phyloP scores from a whole-genome alignment of 2,113 vertebrate genomes.

The Nyctereutes procyonoides region DNA sequence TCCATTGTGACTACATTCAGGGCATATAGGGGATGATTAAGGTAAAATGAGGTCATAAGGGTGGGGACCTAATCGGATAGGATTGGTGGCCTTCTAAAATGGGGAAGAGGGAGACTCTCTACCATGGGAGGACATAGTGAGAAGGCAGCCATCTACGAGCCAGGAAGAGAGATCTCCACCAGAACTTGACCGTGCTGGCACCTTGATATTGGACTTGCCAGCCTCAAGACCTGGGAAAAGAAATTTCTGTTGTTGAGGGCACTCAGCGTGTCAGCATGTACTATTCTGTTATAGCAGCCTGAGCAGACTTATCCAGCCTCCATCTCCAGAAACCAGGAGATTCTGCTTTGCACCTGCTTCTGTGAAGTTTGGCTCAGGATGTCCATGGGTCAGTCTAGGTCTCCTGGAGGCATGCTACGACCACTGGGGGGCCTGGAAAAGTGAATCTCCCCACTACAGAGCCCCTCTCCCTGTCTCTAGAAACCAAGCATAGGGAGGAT shows the following conservation, averaged over 20 bases:
- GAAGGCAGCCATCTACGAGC: not conserved
- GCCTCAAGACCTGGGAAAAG: not conserved
- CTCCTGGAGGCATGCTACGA: accelerated
- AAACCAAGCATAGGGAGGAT: not conserved
- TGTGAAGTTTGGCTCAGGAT: too few relatives aligned
- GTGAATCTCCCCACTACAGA: not conserved
- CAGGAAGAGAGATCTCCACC: not conserved
- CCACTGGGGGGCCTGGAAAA: not conserved
- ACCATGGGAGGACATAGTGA: not conserved
- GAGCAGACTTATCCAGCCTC: not conserved
- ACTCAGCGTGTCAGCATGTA: accelerated
- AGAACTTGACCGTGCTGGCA: accelerated
- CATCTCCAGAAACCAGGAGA: not conserved
- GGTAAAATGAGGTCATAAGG: not conserved
- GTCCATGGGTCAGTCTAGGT: accelerated
- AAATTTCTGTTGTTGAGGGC: too few relatives aligned
- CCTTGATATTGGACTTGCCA: not conserved
- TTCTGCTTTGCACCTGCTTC: not conserved
- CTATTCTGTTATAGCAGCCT: not conserved
- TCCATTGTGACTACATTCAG: not conserved
- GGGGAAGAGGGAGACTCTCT: not conserved
- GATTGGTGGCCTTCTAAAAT: not conserved
- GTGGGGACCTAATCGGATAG: too few relatives aligned
- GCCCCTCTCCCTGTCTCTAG: not conserved
- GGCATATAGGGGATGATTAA: not conserved